Base-by-base conservation (phyloP, 2,797 vertebrate species). In the Masticophis lateralis region DNA sequence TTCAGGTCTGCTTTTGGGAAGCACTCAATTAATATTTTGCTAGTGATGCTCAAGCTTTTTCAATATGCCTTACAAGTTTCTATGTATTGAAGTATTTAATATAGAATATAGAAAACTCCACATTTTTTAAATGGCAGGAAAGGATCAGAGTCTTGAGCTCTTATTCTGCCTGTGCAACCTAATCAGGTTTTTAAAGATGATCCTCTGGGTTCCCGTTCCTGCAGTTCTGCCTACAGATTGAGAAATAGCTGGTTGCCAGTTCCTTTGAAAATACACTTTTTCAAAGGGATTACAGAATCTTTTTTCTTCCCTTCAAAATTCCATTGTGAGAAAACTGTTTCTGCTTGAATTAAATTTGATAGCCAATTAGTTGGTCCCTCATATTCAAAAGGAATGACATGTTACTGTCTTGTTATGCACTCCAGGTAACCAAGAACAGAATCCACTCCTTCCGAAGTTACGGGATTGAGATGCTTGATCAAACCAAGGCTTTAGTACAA, bases 351-450 rank as follows among this genome's bases (percentile, higher is more conserved):
- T 69, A 69, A 69, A 18, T 59, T 59, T 59, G 18, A 59, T 59
- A 20, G 18, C 57, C 57, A 22, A 59, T 18, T 14, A 56, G 3
- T 14, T 20, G 8, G 18, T 4, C 43, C 22, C 28, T 32, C n/a
- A 22, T 53, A 9, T 20, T 57, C 22, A 43, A n/a, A 47, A 28
- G 27, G 32, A 55, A 74, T 92, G 8, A 37, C 43, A n/a, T 51
- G 10, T 87, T 66, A 43, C 9, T 61, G 51, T 59, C 20, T 11
- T 16, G 11, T 37, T 27, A 47, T n/a, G 94, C 92, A 91, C 95
- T 94, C 51, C 91, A 99, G 99, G 98, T 99, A 7, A 96, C 98
- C 93, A 98, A 98, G 91, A 99, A 99, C 96, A 98, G 99, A 32
- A 98, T 99, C 95, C 98, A 99, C 83, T 98, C 99, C 1, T 97